Evolutionary conservation across 2,888 invertebrate species (phyloP).

Genomic region (Odontomyia ornata): DNA sequence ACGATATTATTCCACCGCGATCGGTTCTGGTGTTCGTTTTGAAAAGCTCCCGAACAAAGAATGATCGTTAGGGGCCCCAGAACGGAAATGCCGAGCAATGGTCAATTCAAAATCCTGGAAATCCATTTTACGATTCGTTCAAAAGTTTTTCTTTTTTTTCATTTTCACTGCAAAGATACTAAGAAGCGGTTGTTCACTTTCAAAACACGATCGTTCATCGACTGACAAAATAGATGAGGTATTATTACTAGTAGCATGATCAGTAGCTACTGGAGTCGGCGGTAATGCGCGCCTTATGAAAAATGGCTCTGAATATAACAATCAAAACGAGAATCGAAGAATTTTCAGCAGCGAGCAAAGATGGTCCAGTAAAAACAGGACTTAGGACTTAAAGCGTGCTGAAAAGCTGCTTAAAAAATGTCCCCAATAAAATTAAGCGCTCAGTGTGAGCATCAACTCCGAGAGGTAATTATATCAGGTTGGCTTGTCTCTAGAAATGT

Average conservation of each 20-base stretch:
- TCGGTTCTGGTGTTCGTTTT: slow-evolving; percentile 26
- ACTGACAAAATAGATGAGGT: not conserved
- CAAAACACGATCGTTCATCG: not conserved
- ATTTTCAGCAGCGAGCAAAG: not conserved
- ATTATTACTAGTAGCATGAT: slow-evolving; percentile 1
- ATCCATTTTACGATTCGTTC: slow-evolving; percentile 36
- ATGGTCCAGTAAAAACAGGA: slow-evolving; percentile 6
- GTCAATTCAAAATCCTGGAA: slow-evolving; percentile 38
- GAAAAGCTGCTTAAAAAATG: no score
- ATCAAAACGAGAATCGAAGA: not conserved
- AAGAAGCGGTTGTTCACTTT: not conserved
- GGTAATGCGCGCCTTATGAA: slow-evolving; percentile 11
- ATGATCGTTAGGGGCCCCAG: slow-evolving; percentile 33
- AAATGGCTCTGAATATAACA: not conserved
- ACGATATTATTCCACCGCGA: not conserved
- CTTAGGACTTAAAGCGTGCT: not conserved
- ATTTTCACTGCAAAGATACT: not conserved
- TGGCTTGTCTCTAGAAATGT: no score
- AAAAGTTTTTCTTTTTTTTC: no score
- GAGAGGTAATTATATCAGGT: no score
- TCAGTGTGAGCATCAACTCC: no score
- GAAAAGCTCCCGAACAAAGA: slow-evolving; percentile 36
- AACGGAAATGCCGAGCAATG: slow-evolving; percentile 41
- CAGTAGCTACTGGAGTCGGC: not conserved
- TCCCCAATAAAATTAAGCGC: no score